Base-by-base conservation (phyloP, 2,888 invertebrate species). In the Epistrophella euchroma region DNA sequence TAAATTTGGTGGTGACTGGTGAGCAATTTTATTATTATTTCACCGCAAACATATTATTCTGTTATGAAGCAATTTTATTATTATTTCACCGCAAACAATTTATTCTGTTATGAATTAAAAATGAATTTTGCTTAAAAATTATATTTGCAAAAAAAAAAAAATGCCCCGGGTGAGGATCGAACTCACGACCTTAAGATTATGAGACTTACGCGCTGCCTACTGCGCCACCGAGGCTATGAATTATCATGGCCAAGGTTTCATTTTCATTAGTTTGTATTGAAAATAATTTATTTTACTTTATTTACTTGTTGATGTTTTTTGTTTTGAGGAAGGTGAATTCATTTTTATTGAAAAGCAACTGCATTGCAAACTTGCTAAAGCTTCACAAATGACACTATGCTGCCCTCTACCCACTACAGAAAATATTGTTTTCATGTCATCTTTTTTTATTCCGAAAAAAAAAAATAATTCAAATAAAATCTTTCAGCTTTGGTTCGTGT, bases 101-200 rank as follows among this genome's bases (percentile, higher is more conserved):
- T n/a, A n/a, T n/a, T n/a, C n/a, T n/a, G n/a, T n/a, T n/a, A n/a
- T n/a, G n/a, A n/a, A n/a, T 25, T 25, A 25, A 3, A 25, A 25
- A 4, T 25, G 32, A 32, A 9, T 32, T 2, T 32, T 35, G 11
- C 2, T 3, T 11, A 0, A 35, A 35, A 40, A 15, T 5, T 40
- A 3, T 15, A 15, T 6, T 15, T 13, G 11, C 10, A 35, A 15
- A n/a, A 77, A 90, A 89, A 90, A 88, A 5, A 0, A 0, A 87
- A 19, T 90, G 89, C 90, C 89, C 90, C 90, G 90, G 88, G 88
- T 89, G 88, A 88, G 88, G 88, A 88, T 89, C 84, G 84, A 89
- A 89, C 47, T 62, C 78, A 64, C 88, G 88, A 88, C 88, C 85
- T 88, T 88, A 88, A 88, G 88, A 88, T 88, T 85, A 88, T 88